Conservation (phyloP, 1,140 invertebrate species). For the Solen grandis region DNA sequence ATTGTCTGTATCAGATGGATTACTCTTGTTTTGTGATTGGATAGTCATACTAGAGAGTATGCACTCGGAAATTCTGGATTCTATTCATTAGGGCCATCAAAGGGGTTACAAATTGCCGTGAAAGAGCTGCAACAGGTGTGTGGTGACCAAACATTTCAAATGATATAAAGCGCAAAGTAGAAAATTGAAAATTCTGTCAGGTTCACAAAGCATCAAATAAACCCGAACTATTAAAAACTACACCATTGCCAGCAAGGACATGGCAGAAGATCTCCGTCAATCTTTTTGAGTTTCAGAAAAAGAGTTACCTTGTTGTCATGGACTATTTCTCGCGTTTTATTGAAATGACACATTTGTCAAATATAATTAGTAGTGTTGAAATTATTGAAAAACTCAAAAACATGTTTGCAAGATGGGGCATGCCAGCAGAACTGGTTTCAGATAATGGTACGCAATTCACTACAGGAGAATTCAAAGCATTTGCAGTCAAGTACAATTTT, state of each 20-base stretch:
- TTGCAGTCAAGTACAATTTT: constrained; percentile 25
- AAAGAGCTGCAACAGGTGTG: constrained; percentile 3
- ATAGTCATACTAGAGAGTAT: constrained; percentile 53
- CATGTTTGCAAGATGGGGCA: constrained; percentile 78
- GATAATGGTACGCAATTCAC: constrained; percentile 33
- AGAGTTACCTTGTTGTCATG: constrained; percentile 48
- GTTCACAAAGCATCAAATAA: constrained; percentile 15
- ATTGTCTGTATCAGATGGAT: constrained; percentile 26
- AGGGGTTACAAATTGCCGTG: no score
- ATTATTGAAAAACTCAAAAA: constrained; percentile 42
- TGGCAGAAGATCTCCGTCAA: constrained; percentile 51
- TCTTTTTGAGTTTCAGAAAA: constrained; percentile 43
- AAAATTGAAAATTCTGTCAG: constrained; percentile 53
- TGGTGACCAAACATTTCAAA: constrained; percentile 51
- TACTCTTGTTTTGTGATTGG: constrained; percentile 19
- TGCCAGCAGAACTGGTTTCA: constrained; percentile 67
- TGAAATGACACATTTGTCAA: constrained; percentile 50
- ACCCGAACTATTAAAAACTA: constrained; percentile 48
- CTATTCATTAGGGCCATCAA: constrained; percentile 54
- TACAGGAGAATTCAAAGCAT: constrained; percentile 7
- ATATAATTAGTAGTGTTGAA: background rate
- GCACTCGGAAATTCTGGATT: constrained; percentile 7
- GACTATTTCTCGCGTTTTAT: constrained; percentile 60
- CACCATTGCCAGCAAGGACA: constrained; percentile 43
- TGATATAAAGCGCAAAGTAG: constrained; percentile 30